Conservation (phyloP, 2,888 invertebrate genomes). For the Drosophila quinaria region DNA sequence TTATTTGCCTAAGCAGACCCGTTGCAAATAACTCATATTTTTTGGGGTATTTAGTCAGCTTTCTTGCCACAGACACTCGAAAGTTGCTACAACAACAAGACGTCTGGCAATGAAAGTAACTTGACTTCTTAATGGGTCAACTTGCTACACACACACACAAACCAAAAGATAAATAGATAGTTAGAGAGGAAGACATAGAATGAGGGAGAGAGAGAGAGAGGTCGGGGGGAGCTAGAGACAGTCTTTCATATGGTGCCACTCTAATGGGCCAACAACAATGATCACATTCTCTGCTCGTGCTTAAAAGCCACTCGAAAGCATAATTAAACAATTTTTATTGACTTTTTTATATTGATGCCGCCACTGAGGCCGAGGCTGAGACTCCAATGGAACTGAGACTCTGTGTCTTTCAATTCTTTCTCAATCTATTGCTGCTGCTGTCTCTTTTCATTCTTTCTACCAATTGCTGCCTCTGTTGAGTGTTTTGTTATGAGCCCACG, state of each 20-base stretch:
- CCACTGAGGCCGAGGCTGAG: slow-evolving; percentile 34
- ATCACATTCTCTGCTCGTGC: slow-evolving; percentile 72
- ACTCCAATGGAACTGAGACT: slow-evolving; percentile 35
- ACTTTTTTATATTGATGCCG: slow-evolving; percentile 76
- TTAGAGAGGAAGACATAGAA: not conserved
- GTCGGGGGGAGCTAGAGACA: not conserved
- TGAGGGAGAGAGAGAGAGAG: not conserved
- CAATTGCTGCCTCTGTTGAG: slow-evolving; percentile 25
- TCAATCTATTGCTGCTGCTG: slow-evolving; percentile 28
- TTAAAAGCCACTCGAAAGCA: slow-evolving; percentile 75
- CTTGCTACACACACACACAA: slow-evolving; percentile 42
- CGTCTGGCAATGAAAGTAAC: slow-evolving; percentile 62
- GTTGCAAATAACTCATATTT: slow-evolving; percentile 47
- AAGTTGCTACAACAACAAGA: slow-evolving; percentile 40
- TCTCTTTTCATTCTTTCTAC: slow-evolving; percentile 42
- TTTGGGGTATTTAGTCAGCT: slow-evolving; percentile 37
- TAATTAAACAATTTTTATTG: slow-evolving; percentile 80
- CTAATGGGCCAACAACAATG: slow-evolving; percentile 70
- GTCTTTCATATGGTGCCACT: slow-evolving; percentile 45
- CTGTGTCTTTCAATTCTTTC: slow-evolving; percentile 43
- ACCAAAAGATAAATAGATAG: slow-evolving; percentile 11
- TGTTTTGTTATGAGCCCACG: slow-evolving; percentile 53
- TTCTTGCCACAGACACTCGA: slow-evolving; percentile 42
- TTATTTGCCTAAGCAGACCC: slow-evolving; percentile 54
- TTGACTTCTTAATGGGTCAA: slow-evolving; percentile 65